A percentile compares a stretch with the other conserved stretches of the same genome.
Evolutionary conservation across 1,140 invertebrate species (phyloP).

Genomic region (Cardiocondyla obscurior): DNA sequence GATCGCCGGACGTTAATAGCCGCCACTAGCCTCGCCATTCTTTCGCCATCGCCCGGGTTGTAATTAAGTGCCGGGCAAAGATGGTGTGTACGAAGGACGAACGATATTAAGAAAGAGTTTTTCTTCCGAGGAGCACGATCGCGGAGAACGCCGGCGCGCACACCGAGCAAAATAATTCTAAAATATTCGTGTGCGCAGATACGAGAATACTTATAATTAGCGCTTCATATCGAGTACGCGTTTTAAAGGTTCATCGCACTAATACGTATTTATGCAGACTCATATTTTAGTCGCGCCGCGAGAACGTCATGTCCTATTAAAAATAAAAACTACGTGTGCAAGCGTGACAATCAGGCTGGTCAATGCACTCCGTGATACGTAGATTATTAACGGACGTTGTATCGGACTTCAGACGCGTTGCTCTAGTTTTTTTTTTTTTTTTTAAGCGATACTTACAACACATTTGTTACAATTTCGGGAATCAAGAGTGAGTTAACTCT

Average conservation of each 20-base stretch:
- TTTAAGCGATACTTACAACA: background rate
- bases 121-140: background rate
- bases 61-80: constrained; percentile 72
- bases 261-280: background rate
- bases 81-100: constrained; percentile 42
- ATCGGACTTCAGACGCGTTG: constrained; percentile 30
- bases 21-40: constrained; percentile 37
- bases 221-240: background rate
- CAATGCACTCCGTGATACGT: constrained; percentile 38
- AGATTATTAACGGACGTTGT: constrained; percentile 30
- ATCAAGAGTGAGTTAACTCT: background rate
- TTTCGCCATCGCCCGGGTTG: constrained; percentile 54
- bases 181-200: background rate
- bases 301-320: constrained; percentile 20
- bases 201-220: background rate
- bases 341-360: constrained; percentile 9
- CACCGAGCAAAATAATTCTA: background rate
- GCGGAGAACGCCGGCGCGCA: background rate
- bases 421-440: constrained; percentile 28
- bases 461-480: background rate
- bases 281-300: constrained; percentile 19
- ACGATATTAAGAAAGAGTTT: background rate
- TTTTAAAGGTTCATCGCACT: constrained; percentile 5
- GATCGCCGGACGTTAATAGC: constrained; percentile 73
- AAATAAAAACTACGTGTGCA: constrained; percentile 18